Evolutionary conservation across 2,797 vertebrate genomes (phyloP).

Genomic region (Sardinella longiceps): DNA sequence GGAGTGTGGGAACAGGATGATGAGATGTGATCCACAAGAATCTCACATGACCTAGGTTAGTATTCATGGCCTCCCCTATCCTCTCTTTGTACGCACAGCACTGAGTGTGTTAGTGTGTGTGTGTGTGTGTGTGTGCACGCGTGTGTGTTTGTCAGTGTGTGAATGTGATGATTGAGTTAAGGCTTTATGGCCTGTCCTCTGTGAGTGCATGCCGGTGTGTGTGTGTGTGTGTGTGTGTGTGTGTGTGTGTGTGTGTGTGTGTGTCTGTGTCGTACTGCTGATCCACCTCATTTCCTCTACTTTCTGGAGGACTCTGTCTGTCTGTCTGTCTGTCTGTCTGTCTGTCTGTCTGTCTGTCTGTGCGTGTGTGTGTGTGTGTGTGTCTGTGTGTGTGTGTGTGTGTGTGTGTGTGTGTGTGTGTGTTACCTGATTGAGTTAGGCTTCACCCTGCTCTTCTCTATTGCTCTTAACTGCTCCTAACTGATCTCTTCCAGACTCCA

Average conservation of each 20-base stretch:
- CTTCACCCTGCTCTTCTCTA: too few relatives aligned
- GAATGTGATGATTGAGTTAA: not conserved
- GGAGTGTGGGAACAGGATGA: not conserved
- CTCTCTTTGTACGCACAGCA: not conserved
- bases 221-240: too few relatives aligned
- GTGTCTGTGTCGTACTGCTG: not conserved
- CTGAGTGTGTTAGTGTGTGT: not conserved
- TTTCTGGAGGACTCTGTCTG: too few relatives aligned
- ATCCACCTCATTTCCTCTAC: not conserved
- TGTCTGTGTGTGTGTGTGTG: too few relatives aligned
- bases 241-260: not conserved
- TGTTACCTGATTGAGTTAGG: not conserved
- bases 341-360: too few relatives aligned
- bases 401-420: too few relatives aligned
- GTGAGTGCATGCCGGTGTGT: not conserved
- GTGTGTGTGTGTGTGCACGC: not conserved
- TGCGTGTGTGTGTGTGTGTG: too few relatives aligned
- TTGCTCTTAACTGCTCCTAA: too few relatives aligned
- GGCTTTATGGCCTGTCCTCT: not conserved
- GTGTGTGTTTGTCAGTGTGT: not conserved
- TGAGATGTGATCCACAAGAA: constrained; percentile 14
- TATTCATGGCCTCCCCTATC: not conserved
- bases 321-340: too few relatives aligned
- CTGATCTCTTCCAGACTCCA: too few relatives aligned
- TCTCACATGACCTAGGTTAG: not conserved